Base-by-base conservation (phyloP, 2,888 invertebrate genomes). In the Agriopis leucophaearia region DNA sequence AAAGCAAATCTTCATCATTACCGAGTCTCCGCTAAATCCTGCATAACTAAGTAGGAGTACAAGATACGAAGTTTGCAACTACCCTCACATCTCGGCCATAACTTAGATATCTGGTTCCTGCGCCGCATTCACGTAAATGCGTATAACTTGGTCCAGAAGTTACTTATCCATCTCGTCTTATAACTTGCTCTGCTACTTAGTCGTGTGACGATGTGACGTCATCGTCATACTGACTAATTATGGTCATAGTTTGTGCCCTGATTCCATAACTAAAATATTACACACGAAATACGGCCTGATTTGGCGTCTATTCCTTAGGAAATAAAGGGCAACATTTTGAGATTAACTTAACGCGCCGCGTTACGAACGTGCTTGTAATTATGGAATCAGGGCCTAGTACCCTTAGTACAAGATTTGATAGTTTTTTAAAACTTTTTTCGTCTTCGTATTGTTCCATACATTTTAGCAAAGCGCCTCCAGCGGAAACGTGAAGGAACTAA, bases 61-160 rank as follows among this genome's bases (percentile, higher is more conserved):
- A 55, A 55, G 55, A 55, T 57, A 57, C 36, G 44, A 45, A 57
- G 57, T 57, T 57, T 47, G 15, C 45, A 57, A 57, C 45, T 57
- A 57, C 45, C 47, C 57, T 18, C 44, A 47, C 57, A 47, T 57
- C 57, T 35, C 15, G 45, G 45, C 35, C 57, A 36, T 57, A 57
- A 45, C 57, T 57, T 47, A n/a, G 44, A 57, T 57, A 57, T 57
- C 55, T 27, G 55, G 55, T 55, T 55, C 42, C 55, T 55, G 54
- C 54, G 52, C 36, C 36, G n/a, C 40, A 55, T 55, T 55, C 55
- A 55, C 13, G 13, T 18, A 44, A 48, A 55, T 55, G 44, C 6
- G 16, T 40, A 40, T 12, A 27, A 55, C 55, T 55, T 55, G 42
- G 18, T 27, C 42, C 9, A 15, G 38, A 8, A 42, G 27, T 42